A percentile compares a stretch with the other conserved stretches of the same genome.
Conservation (phyloP, 2,797 vertebrate species). For the Apogon talboti region DNA sequence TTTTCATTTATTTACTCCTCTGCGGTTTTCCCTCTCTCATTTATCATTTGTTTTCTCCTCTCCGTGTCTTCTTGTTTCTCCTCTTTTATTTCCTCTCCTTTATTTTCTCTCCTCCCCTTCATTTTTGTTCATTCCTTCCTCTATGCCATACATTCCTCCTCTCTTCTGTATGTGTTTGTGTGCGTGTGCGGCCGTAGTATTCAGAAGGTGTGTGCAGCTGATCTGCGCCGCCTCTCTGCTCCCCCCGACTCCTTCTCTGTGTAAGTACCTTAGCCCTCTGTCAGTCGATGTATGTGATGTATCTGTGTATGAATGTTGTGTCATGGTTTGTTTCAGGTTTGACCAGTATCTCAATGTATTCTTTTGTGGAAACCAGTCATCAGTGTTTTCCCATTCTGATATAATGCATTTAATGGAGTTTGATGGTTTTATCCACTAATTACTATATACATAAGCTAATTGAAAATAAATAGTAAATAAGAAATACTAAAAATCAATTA, state of each 20-base stretch:
- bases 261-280: slow-evolving; percentile 90
- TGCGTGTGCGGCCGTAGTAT: slow-evolving; percentile 88
- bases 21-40: slow-evolving; percentile 8
- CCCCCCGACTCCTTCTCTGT: slow-evolving; percentile 98
- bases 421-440: too few relatives aligned
- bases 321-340: slow-evolving; percentile 26
- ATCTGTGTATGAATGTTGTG: slow-evolving; percentile 8
- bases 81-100: neutral
- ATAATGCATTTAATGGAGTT: too few relatives aligned
- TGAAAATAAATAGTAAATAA: too few relatives aligned
- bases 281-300: slow-evolving; percentile 39
- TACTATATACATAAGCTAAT: too few relatives aligned
- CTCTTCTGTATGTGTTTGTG: slow-evolving; percentile 57
- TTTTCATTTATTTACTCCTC: slow-evolving; percentile 9
- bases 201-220: slow-evolving; percentile 97
- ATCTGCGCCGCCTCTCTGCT: slow-evolving; percentile 98
- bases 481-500: too few relatives aligned
- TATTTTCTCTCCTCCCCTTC: neutral
- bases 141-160: slow-evolving; percentile 52
- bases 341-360: slow-evolving; percentile 22
- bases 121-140: slow-evolving; percentile 29
- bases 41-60: slow-evolving; percentile 13
- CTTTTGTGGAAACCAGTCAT: neutral
- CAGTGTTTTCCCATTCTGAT: neutral
- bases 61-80: slow-evolving; percentile 1